Conservation (phyloP, 1,140 invertebrate genomes). For the Asbolus verrucosus region DNA sequence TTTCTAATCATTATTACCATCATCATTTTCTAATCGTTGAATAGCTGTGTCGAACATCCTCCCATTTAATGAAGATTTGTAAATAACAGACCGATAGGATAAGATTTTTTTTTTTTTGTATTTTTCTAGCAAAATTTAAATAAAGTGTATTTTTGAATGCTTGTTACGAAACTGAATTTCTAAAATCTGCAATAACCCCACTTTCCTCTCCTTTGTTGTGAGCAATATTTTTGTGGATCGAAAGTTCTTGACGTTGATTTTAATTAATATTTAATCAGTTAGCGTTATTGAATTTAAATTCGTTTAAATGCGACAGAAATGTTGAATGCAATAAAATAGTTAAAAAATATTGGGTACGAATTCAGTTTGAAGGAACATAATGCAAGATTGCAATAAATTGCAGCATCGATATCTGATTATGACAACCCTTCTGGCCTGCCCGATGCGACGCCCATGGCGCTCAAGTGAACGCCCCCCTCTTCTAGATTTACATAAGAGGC, state of each 20-base stretch:
- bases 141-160: conserved; percentile 11
- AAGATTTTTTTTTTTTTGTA: conserved; percentile 23
- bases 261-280: neutral
- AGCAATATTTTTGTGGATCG: conserved; percentile 31
- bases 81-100: conserved; percentile 6
- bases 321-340: too few relatives aligned
- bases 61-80: conserved; percentile 16
- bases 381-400: too few relatives aligned
- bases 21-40: conserved; percentile 22
- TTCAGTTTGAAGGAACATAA: too few relatives aligned
- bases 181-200: neutral
- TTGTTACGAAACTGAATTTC: conserved; percentile 31
- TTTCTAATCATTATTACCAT: conserved; percentile 21
- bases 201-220: conserved; percentile 29
- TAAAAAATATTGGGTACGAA: too few relatives aligned
- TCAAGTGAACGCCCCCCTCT: too few relatives aligned
- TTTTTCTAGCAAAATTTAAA: conserved; percentile 24
- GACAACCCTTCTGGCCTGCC: too few relatives aligned
- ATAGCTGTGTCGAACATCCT: conserved; percentile 30
- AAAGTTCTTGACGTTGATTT: conserved; percentile 21
- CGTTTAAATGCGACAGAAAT: too few relatives aligned
- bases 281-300: too few relatives aligned
- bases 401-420: too few relatives aligned
- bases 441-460: too few relatives aligned
- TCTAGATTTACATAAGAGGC: neutral